Evolutionary conservation across 2,113 vertebrate genomes (phyloP), one percentile per base, ranked within the genome.

Genomic region (Neomonachus schauinslandi): DNA sequence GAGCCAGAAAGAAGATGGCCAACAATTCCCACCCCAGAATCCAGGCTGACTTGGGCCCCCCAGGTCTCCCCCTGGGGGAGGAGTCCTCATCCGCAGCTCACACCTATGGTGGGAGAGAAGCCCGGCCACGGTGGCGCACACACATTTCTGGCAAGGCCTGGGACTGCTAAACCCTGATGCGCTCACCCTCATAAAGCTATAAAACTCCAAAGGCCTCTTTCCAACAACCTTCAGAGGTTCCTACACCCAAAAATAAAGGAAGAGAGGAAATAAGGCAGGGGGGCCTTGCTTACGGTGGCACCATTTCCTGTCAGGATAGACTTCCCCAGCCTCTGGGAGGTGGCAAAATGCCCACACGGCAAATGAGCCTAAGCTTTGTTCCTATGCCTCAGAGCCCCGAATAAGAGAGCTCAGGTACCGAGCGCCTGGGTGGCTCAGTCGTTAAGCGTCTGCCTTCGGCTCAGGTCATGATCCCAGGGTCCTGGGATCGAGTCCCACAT

Each of bases 31-130:
- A 80, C 55, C 4, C 67, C 4, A 18, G 21, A 85, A 57, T 28
- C 33, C 74, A 86, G 36, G 36, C 21, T 0, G 11, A 39, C 19
- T 0, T 51, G 22, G 80, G 81, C 24, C 28, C 59, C 19, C 49
- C 0, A 3, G 65, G 71, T 3, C 51, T 57, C 33, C 28, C 51
- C 14, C 19, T 0, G 12, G 22, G 0, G 1, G 18, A 51, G 10
- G 13, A 51, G 8, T 33, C n/a, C 18, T 55, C 42, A 53, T 1
- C 46, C 33, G 21, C 12, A 21, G n/a, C 24, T 57, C 85, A 22
- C 16, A 9, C 16, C 42, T 36, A 9, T 0, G 1, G 26, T 8
- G 5, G 49, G 4, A 4, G 49, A 63, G 15, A 71, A 36, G 59
- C 24, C 16, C 1, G 7, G 28, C 13, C 90, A 63, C n/a, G 15